Evolutionary conservation across 2,888 invertebrate genomes (phyloP), one percentile per base, ranked within the genome.

Genomic region (Gymnocheta viridis): DNA sequence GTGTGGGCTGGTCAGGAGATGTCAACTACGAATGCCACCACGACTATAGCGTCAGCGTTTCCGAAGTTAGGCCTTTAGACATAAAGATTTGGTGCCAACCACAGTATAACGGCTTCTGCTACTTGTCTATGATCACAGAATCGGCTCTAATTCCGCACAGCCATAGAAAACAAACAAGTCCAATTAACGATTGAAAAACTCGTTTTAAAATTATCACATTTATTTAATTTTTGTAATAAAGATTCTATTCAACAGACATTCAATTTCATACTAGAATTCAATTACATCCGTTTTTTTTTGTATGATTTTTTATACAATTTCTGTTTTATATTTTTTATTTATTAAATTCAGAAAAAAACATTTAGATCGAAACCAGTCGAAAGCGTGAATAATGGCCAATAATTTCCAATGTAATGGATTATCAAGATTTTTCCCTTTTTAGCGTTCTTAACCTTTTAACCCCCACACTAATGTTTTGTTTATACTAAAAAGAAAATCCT

Each of bases 381-480:
- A 29, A 41, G 27, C 19, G 9, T 49, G 27, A 38, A 47, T 35
- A 67, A 58, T 27, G 27, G 35, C 64, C 47, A 74, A 66, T 64
- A 66, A 41, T 58, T 82, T 58, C 22, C 56, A 47, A 17, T 29
- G 56, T 32, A 38, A 47, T 29, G 41, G 41, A 56, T 56, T 41
- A 32, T 62, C 19, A 69, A 69, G 27, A 44, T 41, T 41, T 54
- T 62, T 70, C 62, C 27, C 58, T 17, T 54, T 83, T 76, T 56
- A 74, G 69, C 76, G 47, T 60, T 84, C 80, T 70, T 84, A 84
- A 84, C 84, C 84, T 84, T 73, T 56, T 32, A 78, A 81, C 84
- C 84, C 84, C 84, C 84, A 81, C 77, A 67, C 67, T 84, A 81
- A 81, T 84, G 84, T 81, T 81, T 84, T 84, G 84, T 84, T 84